These are phyloP conservation scores for Equus quagga DNA, from an alignment of 2,113 vertebrate species.

Conservation along the genomic window DNA sequence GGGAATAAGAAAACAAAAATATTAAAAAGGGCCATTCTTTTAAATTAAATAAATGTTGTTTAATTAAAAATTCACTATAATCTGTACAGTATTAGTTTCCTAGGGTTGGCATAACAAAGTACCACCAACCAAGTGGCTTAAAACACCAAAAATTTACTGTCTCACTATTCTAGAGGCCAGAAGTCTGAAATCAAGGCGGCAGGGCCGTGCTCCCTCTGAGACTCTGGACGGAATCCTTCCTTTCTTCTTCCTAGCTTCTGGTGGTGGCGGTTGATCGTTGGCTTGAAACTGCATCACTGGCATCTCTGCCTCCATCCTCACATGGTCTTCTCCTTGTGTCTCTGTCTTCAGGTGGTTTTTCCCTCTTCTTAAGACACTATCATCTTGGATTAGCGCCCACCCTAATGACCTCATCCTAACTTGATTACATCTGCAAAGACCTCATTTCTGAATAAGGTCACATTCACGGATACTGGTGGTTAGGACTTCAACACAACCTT, in stretches of 20 bases:
- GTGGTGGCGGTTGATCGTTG: rapidly evolving
- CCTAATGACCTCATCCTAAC: background rate
- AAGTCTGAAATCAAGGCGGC: background rate
- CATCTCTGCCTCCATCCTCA: rapidly evolving
- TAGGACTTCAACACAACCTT: background rate
- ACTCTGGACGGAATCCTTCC: no score
- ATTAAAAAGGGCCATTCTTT: background rate
- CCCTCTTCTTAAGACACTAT: background rate
- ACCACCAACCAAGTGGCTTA: background rate
- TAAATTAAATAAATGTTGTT: background rate
- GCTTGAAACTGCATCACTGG: no score
- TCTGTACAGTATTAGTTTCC: background rate
- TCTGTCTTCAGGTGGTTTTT: background rate
- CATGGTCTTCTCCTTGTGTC: background rate
- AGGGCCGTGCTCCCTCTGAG: rapidly evolving
- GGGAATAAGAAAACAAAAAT: background rate
- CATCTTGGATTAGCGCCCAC: no score
- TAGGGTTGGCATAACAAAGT: background rate
- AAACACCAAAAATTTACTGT: background rate
- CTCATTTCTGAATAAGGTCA: background rate
- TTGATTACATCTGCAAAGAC: background rate
- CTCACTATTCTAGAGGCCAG: background rate
- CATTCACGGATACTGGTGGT: background rate
- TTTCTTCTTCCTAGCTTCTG: background rate
- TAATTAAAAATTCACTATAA: background rate